Conservation (phyloP, 2,888 invertebrate genomes). For the Pristionchus japonicus region DNA sequence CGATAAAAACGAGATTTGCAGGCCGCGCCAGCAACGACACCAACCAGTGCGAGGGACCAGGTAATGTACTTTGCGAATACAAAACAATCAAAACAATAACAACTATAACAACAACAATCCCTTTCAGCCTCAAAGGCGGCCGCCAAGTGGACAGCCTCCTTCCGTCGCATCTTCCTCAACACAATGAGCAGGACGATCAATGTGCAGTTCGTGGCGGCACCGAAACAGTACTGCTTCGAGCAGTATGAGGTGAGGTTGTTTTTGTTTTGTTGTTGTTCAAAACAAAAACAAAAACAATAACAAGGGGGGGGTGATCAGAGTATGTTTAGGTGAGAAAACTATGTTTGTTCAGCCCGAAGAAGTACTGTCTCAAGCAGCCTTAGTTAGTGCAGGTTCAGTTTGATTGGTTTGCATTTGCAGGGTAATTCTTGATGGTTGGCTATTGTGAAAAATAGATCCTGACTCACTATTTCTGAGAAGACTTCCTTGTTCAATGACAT, state of each 20-base stretch:
- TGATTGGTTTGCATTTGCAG: too few species aligned
- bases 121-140: slow-evolving; percentile 69
- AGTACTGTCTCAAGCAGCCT: too few species aligned
- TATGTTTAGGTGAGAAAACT: too few species aligned
- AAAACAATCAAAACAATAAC: background rate
- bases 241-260: slow-evolving; percentile 65
- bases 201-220: slow-evolving; percentile 72
- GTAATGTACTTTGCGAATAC: background rate
- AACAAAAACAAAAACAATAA: too few species aligned
- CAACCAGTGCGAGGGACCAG: slow-evolving; percentile 37
- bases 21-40: slow-evolving; percentile 28
- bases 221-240: slow-evolving; percentile 72
- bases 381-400: too few species aligned
- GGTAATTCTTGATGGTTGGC: too few species aligned
- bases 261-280: too few species aligned
- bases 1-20: background rate
- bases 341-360: too few species aligned
- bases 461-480: background rate
- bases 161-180: slow-evolving; percentile 68
- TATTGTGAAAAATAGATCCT: background rate
- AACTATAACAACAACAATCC: background rate
- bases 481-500: background rate
- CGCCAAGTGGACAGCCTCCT: slow-evolving; percentile 74
- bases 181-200: slow-evolving; percentile 67
- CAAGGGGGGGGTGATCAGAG: too few species aligned